phyloP scores from a whole-genome alignment of 2,797 vertebrate species.

The Rhinella marina region DNA sequence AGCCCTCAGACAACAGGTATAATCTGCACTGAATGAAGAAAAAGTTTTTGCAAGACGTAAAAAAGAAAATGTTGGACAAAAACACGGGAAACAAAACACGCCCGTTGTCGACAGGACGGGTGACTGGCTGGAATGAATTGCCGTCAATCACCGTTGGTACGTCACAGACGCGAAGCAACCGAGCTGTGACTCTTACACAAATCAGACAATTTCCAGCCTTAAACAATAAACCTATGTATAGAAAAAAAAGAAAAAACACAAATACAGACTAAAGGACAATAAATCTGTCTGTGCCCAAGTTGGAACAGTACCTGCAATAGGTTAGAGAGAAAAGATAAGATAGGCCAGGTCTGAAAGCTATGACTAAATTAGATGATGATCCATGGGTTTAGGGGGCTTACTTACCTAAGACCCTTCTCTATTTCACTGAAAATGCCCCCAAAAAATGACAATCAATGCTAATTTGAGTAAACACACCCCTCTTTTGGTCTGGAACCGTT shows the following conservation, averaged over 20 bases:
- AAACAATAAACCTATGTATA: not conserved
- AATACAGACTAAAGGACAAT: constrained; percentile 9
- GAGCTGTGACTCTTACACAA: constrained; percentile 42
- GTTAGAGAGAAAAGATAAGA: not conserved
- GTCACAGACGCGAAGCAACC: constrained; percentile 24
- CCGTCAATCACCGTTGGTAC: constrained; percentile 32
- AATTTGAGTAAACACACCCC: not conserved
- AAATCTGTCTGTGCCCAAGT: not conserved
- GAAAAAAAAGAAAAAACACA: not conserved
- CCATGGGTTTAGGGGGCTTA: not conserved
- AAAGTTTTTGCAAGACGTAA: constrained; percentile 48
- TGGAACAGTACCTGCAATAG: not conserved
- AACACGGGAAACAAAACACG: constrained; percentile 46
- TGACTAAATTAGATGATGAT: not conserved
- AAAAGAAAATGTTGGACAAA: constrained; percentile 48
- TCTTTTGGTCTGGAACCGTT: too few relatives aligned
- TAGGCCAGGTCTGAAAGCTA: not conserved
- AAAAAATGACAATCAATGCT: not conserved
- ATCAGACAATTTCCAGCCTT: not conserved
- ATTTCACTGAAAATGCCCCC: not conserved
- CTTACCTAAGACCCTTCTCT: not conserved
- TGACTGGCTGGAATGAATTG: constrained; percentile 51
- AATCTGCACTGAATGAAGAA: constrained; percentile 42
- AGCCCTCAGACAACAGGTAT: constrained; percentile 52
- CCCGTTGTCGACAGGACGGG: constrained; percentile 33